Evolutionary conservation across 2,113 vertebrate genomes (phyloP), one percentile per base, ranked within the genome.

Genomic region (Sarotherodon lohbergeri): DNA sequence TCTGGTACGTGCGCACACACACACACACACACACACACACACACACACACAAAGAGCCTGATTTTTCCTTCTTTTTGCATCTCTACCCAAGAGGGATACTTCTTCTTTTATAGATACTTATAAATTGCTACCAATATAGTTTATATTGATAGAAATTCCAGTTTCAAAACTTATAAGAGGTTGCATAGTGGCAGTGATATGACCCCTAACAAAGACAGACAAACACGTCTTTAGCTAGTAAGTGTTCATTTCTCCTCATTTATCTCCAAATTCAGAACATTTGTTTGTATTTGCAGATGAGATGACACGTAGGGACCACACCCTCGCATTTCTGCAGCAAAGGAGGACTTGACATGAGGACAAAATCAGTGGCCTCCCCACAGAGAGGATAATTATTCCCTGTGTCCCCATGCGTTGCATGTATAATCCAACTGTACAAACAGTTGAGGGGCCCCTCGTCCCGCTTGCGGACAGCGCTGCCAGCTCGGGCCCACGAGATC

Each of bases 341-440:
- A 84, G 13, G n/a, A 73, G 4, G 41, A n/a, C 61, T 81, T 48
- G 80, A 88, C 52, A 89, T 55, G 71, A 80, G 87, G 82, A 87
- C 52, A 34, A 79, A 88, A 88, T 79, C 11, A 84, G 84, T 88
- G 88, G 52, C 76, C 85, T 73, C 87, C 82, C 46, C 57, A 88
- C 71, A 63, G 89, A 86, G 78, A 80, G 78, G 87, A 80, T 91
- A 90, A 94, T 93, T 93, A 89, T 90, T 92, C 93, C 94, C 86
- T 56, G 86, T 88, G 84, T 79, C 88, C 54, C 84, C 55, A n/a
- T 63, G 61, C 19, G 22, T 80, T 88, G 93, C 91, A 86, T 89
- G 90, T 89, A 81, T 91, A 89, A 91, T 91, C 93, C 91, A 86
- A 92, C 81, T 84, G 90, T 93, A 86, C 93, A 94, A 91, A 91